Evolutionary conservation across 2,113 vertebrate genomes (phyloP), one percentile per base, ranked within the genome.

Genomic region (Neodon shergylaensis): DNA sequence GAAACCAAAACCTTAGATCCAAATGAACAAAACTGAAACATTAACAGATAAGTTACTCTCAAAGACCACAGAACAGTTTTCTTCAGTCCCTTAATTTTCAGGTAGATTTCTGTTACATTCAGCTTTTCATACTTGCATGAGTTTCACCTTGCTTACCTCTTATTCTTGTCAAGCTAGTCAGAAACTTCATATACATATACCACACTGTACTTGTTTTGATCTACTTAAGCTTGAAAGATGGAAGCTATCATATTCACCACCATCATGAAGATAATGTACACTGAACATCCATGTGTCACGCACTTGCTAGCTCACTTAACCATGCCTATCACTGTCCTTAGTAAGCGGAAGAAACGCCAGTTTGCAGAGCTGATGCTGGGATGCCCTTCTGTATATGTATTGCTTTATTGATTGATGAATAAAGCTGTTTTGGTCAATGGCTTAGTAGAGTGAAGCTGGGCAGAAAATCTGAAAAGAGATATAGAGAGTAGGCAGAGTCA

Each of bases 101-200:
- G 63, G 66, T 10, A 73, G 36, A 36, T 44, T 61, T 96, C 79
- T 79, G 68, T 7, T 88, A 72, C 49, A 70, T 83, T 87, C 39
- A 95, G 73, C 22, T 90, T 95, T 93, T 52, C n/a, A 58, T 76
- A 61, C 4, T 36, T 84, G n/a, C 63, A 54, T 86, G 22, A 22
- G 54, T 47, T 78, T 89, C 92, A 47, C 73, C 58, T 88, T 82
- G 36, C n/a, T 91, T 49, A 47, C 74, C 7, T 66, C 22, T 63
- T 14, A 79, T 81, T 87, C 95, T 97, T 65, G 22, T 5, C 44
- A 14, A 52, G 14, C 52, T 52, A 10, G 52, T 52, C 52, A 90
- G 31, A 86, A 90, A 49, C 28, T 44, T 54, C 79, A 44, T 79
- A 74, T 49, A 14, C 61, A n/a, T n/a, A 52, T 52, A 52, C 52